A percentile compares a stretch with the other conserved stretches of the same genome.
These are phyloP conservation scores for Actenoides lindsayi DNA, from an alignment of 2,113 vertebrate species.

Conservation along the genomic window DNA sequence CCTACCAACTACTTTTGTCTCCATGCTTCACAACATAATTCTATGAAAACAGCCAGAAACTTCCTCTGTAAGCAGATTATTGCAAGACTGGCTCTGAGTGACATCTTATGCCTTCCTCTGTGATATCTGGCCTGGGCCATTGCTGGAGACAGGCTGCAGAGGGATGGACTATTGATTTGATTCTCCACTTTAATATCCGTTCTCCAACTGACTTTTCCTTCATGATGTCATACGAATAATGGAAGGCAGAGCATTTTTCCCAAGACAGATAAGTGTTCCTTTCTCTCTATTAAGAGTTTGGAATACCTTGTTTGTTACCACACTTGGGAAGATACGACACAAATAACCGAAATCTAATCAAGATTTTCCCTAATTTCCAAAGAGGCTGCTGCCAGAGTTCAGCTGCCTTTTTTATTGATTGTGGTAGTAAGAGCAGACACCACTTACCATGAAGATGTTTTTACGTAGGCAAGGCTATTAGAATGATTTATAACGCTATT, in stretches of 20 bases:
- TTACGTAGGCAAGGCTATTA: constrained; percentile 30
- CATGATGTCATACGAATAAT: constrained; percentile 30
- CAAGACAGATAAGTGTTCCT: background rate
- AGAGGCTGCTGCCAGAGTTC: constrained; percentile 15
- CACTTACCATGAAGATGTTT: background rate
- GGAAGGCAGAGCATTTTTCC: constrained; percentile 8
- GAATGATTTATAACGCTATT: constrained; percentile 31
- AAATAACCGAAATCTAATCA: constrained; percentile 45
- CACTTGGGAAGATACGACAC: background rate
- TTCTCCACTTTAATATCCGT: background rate
- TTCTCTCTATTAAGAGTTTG: background rate
- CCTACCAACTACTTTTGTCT: background rate
- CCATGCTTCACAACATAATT: constrained; percentile 17
- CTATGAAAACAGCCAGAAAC: constrained; percentile 28
- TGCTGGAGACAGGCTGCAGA: constrained; percentile 21
- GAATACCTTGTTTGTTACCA: background rate
- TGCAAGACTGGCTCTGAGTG: background rate
- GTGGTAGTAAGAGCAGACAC: background rate
- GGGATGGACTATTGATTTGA: constrained; percentile 29
- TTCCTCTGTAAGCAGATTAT: constrained; percentile 30
- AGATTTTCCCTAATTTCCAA: constrained; percentile 25
- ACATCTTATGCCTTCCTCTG: background rate
- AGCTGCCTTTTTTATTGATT: constrained; percentile 25
- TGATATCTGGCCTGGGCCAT: background rate
- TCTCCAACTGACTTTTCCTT: background rate